Base-by-base conservation (phyloP, 2,113 vertebrate species). In the Trogon surrucura region DNA sequence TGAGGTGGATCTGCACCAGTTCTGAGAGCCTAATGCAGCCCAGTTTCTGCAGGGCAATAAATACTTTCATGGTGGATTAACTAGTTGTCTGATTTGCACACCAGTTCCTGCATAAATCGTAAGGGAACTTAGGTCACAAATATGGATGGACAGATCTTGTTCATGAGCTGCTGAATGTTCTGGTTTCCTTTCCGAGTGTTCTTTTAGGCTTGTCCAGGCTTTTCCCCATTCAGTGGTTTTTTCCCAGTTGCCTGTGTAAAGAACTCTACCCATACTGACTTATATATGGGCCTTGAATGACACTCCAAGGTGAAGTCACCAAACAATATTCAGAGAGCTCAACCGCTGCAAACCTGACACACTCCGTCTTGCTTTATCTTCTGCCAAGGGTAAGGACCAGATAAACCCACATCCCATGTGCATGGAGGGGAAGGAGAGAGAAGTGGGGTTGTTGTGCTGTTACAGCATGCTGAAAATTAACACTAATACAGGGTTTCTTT, bases 361-460 rank as follows among this genome's bases (percentile, higher is more conserved):
- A 3, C 21, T 38, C 22, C 10, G 20, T 50, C 27, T 27, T 38
- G 11, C 29, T 54, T 56, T 57, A 66, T 41, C 21, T 13, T 71
- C 54, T 4, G 3, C 20, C 56, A 53, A 29, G 29, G 30, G 10
- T 14, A 34, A 45, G n/a, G 36, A 53, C 44, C 27, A 50, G 47
- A 45, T 29, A 23, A 72, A 1, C 9, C 18, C 1, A 0, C 18
- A 58, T 30, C 10, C 25, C 56, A 3, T 2, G 2, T 27, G 34
- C 20, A 30, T 7, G 3, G 21, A 53, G 7, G 36, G 36, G n/a
- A 16, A 22, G 50, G 30, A 50, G 26, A 45, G 22, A 44, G 50
- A 65, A 71, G 54, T 1, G 6, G 4, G 16, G 13, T n/a, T 70
- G 15, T 30, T 50, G 32, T 58, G 73, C 12, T 17, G 6, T 36